These are phyloP conservation scores for Sylvilagus bachmani DNA, from an alignment of 2,113 vertebrate species.

Conservation along the genomic window DNA sequence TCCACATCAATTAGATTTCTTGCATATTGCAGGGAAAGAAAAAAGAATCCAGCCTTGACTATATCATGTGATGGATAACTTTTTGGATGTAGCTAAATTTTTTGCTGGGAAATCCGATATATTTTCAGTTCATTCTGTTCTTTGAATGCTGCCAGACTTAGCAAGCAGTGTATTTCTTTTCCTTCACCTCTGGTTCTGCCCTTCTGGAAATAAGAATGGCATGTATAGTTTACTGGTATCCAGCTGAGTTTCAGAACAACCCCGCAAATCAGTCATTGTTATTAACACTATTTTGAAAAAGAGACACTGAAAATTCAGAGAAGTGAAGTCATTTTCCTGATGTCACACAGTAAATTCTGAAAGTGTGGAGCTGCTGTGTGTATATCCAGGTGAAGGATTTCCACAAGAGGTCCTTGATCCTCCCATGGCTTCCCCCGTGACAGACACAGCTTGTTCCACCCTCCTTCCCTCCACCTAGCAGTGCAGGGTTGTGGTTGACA, in stretches of 20 bases:
- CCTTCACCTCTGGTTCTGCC: background rate
- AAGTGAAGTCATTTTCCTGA: slow-evolving; percentile 10
- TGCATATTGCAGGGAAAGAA: background rate
- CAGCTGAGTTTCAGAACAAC: background rate
- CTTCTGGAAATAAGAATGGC: background rate
- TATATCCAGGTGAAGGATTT: background rate
- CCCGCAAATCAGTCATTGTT: background rate
- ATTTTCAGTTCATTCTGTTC: slow-evolving; percentile 17
- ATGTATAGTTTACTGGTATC: background rate
- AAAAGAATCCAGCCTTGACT: background rate
- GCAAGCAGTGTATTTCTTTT: background rate
- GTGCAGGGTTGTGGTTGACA: background rate
- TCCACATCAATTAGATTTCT: slow-evolving; percentile 40
- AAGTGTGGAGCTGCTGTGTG: background rate
- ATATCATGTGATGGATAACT: background rate
- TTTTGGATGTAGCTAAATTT: slow-evolving; percentile 14
- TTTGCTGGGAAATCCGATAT: background rate
- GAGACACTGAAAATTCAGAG: background rate
- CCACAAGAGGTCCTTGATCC: background rate
- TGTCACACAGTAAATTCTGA: background rate
- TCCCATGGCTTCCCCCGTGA: background rate
- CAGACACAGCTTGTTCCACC: background rate
- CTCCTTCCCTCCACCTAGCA: background rate
- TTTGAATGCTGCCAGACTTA: slow-evolving; percentile 11
- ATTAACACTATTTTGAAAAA: background rate